These are phyloP conservation scores for Electrona antarctica DNA, from an alignment of 2,113 vertebrate species.

Conservation along the genomic window DNA sequence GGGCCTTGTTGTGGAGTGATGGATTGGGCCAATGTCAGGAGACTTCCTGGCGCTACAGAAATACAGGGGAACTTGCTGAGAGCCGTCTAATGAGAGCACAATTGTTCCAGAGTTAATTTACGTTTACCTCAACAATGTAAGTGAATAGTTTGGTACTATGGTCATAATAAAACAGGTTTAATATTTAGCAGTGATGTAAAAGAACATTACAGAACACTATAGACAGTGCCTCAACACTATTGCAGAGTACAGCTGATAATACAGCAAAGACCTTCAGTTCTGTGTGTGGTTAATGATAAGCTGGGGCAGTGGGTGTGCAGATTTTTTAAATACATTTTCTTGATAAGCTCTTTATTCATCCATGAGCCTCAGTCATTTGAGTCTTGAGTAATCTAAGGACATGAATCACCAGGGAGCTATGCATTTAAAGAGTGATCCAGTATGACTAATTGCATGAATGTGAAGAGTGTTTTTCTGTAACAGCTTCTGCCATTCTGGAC, in stretches of 20 bases:
- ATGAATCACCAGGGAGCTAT: conserved; percentile 35
- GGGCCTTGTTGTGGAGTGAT: neutral
- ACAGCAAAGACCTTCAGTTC: no score
- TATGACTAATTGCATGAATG: conserved; percentile 31
- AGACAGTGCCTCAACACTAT: neutral
- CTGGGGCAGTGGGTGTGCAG: conserved; percentile 1
- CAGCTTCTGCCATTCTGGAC: conserved; percentile 17
- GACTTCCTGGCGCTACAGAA: conserved; percentile 19
- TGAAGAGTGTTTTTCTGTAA: conserved; percentile 9
- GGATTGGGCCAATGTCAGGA: conserved; percentile 21
- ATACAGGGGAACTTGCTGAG: conserved; percentile 15
- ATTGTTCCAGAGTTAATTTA: conserved; percentile 28
- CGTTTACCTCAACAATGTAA: conserved; percentile 10
- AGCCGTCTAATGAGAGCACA: conserved; percentile 16
- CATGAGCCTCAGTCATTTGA: neutral
- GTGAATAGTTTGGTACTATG: conserved; percentile 4
- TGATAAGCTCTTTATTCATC: conserved; percentile 26
- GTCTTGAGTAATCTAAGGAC: neutral
- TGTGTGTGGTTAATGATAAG: conserved; percentile 32
- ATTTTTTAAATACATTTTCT: conserved; percentile 19
- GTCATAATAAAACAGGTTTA: neutral
- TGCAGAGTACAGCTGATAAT: no score
- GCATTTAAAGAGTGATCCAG: conserved; percentile 12
- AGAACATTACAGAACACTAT: neutral
- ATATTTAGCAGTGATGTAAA: neutral